These are phyloP conservation scores for Andrena cerasifolii DNA, from an alignment of 1,140 invertebrate genomes.

Conservation along the genomic window DNA sequence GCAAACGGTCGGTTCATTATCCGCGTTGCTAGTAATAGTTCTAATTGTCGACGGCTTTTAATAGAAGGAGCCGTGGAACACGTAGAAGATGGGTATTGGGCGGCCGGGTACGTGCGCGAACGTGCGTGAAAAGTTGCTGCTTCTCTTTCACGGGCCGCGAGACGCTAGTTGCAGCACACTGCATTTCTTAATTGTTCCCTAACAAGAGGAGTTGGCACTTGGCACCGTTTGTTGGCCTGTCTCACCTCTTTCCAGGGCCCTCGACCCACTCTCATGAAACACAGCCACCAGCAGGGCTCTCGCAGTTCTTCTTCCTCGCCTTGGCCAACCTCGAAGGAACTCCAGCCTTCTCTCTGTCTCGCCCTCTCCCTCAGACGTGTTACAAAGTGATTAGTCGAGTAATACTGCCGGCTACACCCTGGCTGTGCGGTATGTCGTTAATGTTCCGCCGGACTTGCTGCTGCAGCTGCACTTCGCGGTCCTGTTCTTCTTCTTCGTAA, in stretches of 20 bases:
- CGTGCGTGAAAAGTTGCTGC: slow-evolving; percentile 55
- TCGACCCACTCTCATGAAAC: slow-evolving; percentile 66
- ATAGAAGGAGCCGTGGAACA: not conserved
- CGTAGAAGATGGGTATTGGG: not conserved
- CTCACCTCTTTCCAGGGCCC: slow-evolving; percentile 63
- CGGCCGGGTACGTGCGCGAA: not conserved
- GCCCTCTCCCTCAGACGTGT: slow-evolving; percentile 57
- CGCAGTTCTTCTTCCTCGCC: slow-evolving; percentile 28
- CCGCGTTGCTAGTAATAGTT: slow-evolving; percentile 19
- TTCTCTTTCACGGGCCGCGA: slow-evolving; percentile 36
- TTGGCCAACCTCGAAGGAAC: slow-evolving; percentile 34
- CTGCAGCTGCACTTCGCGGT: slow-evolving; percentile 65
- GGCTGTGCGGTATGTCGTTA: slow-evolving; percentile 68
- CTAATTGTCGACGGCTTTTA: slow-evolving; percentile 45
- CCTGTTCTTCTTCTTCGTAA: slow-evolving; percentile 54
- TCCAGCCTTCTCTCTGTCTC: slow-evolving; percentile 25
- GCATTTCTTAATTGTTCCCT: slow-evolving; percentile 80
- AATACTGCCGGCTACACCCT: slow-evolving; percentile 70
- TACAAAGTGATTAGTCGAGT: slow-evolving; percentile 79
- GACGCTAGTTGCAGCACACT: slow-evolving; percentile 65
- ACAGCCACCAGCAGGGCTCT: slow-evolving; percentile 24
- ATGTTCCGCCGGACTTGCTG: slow-evolving; percentile 64
- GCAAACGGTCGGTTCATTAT: slow-evolving; percentile 11
- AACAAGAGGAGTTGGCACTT: slow-evolving; percentile 77
- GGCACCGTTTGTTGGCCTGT: slow-evolving; percentile 73